Evolutionary conservation across 2,113 vertebrate genomes (phyloP), one percentile per base, ranked within the genome.

Genomic region (Psammodynastes pulverulentus): DNA sequence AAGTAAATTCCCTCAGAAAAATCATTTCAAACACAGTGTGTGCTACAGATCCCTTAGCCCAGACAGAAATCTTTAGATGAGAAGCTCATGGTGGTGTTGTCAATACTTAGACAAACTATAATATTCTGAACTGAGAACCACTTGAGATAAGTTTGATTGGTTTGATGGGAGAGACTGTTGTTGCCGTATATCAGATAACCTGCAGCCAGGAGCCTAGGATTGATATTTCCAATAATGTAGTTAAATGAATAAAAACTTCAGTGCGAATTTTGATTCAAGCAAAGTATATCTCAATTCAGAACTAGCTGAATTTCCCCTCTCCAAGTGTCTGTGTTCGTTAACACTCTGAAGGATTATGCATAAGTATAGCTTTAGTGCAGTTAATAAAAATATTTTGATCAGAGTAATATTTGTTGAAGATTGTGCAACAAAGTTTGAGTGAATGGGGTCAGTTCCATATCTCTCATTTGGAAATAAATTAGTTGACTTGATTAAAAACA

Each of bases 401-500:
- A 96, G 96, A 95, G 94, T 96, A 95, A 94, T 94, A 94, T 95
- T 95, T 79, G 86, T 43, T 95, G 95, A 97, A 97, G 95, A 96
- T 97, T 96, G 97, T 97, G 12, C 96, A 96, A 96, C 96, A 95
- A 96, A 95, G 53, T 93, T 93, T 72, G 95, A 52, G 29, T 52
- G 48, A 87, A 87, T 51, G 48, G 3, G 29, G 85, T 52, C 29
- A 87, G 84, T 94, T 96, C 0, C 12, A 96, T 97, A 96, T 96
- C 96, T 97, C 96, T 96, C 96, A 92, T 96, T 97, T 95, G 96
- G 94, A 97, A 97, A 96, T 90, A 96, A 97, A 97, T 97, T 97
- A 95, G 96, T 97, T 97, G 96, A 96, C 97, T 97, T 96, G 97
- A 97, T 97, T 97, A 96, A 98, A 97, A 97, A 97, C 96, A 97